Base-by-base conservation (phyloP, 2,113 vertebrate species). In the Pungitius pungitius region DNA sequence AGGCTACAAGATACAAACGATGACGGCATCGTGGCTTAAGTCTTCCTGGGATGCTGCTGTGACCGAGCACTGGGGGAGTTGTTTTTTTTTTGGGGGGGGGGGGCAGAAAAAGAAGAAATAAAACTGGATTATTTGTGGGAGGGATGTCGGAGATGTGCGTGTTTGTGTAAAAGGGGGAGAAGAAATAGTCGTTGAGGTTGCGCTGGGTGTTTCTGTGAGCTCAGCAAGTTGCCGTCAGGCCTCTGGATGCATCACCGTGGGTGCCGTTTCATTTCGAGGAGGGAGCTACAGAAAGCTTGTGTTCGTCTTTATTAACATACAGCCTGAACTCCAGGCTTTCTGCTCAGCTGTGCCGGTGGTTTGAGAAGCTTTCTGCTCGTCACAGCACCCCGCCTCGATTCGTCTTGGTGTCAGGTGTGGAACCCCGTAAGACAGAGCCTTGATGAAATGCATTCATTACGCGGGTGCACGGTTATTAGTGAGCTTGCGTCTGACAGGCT, bases 191-290 rank as follows among this genome's bases (percentile, higher is more conserved):
- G 26, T 40, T 58, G 78, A 47, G 55, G 40, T 59, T 61, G 42
- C 64, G 69, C 61, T 62, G 14, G 15, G n/a, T 1, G 49, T 5
- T 73, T 43, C 13, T 76, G 58, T 75, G 37, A 0, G 13, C 71
- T 69, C n/a, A 18, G 80, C 42, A 78, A 72, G 81, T 79, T 79
- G 60, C 66, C 49, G 22, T 61, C 52, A 13, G 65, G 66, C 39
- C 54, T 26, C 47, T 64, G 49, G 39, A 59, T 39, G 4, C 22
- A 33, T 69, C 49, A 37, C 55, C 42, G 75, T 78, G 43, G 62
- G 18, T 43, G 52, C 24, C 37, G 8, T 65, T 66, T 40, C 59
- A 40, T 73, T 85, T 56, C 24, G 69, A 58, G 26, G 1, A 57
- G 3, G 27, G 3, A 51, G 49, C 20, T 33, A 47, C 6, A 57